Evolutionary conservation across 2,113 vertebrate genomes (phyloP), one percentile per base, ranked within the genome.

Genomic region (Notiomystis cincta): DNA sequence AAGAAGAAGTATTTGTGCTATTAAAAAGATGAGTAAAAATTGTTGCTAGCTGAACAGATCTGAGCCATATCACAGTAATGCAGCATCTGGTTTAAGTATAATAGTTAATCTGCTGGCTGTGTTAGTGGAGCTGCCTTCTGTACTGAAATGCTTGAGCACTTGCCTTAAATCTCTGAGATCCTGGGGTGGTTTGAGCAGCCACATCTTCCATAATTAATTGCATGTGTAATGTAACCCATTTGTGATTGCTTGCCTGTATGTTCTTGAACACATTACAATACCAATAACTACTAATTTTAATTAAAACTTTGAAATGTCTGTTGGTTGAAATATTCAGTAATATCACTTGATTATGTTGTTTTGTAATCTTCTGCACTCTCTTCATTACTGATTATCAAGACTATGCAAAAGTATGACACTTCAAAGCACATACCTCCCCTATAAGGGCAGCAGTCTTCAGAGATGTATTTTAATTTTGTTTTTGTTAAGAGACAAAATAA

Each of bases 241-340:
- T 97, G 79, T 97, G 97, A 98, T 98, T 98, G 96, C 92, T 97
- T 92, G 87, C 76, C 82, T 97, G 50, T 91, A 93, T 95, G 94
- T 97, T 97, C 93, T 95, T 16, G 33, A 97, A 97, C 93, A 96
- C 84, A 97, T 97, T 98, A 97, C 84, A 97, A 96, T 98, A 98
- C 97, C 96, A 97, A 91, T 97, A 96, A 88, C 76, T 89, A 83
- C 89, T 98, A 97, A 97, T 98, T 98, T 98, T 98, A 98, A 98
- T 98, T 98, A 98, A 98, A 98, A 97, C 93, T 97, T 97, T 69
- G 82, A 97, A 98, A 97, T 92, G 90, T 89, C 85, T 96, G 88
- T 91, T 76, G 96, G 81, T 97, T 98, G 96, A 98, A 97, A 98
- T 98, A 98, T 97, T 98, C 95, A 96, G 98, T 97, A 96, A 96